Percentiles rank a stretch among this genome's conserved stretches.
Conservation (phyloP, 2,113 vertebrate species). For the Pachypanchax playfairii region DNA sequence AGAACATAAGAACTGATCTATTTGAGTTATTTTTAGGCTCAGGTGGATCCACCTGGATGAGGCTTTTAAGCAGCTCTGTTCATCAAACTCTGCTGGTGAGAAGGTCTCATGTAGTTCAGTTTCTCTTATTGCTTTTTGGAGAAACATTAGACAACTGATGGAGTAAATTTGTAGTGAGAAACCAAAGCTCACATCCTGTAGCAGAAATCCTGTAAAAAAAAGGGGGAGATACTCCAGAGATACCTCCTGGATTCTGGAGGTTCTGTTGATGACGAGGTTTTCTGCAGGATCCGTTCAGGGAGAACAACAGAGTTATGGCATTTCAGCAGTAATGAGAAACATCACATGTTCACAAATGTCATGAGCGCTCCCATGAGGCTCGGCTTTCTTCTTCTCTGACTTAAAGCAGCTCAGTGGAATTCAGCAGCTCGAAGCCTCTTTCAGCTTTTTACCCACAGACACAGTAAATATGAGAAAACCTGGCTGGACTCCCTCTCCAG, state of each 20-base stretch:
- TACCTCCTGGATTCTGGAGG: constrained; percentile 31
- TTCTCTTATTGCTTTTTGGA: neutral
- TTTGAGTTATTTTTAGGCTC: too few relatives aligned
- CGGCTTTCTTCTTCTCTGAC: constrained; percentile 25
- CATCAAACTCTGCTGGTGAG: too few relatives aligned
- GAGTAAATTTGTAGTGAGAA: neutral
- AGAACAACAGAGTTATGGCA: neutral
- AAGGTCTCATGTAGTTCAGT: too few relatives aligned
- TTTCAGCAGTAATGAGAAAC: constrained; percentile 23
- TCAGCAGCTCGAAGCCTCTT: constrained; percentile 15
- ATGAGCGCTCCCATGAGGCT: constrained; percentile 21
- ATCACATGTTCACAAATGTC: constrained; percentile 12
- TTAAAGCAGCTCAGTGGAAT: constrained; percentile 22
- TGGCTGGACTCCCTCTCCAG: neutral
- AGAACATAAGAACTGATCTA: neutral
- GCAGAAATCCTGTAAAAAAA: too few relatives aligned
- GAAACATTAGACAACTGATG: neutral
- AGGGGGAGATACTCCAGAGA: constrained; percentile 29
- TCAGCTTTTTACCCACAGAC: neutral
- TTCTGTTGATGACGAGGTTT: neutral
- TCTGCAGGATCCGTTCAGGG: constrained; percentile 4
- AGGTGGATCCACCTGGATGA: too few relatives aligned
- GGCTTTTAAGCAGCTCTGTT: too few relatives aligned
- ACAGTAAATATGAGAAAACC: neutral
- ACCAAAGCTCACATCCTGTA: too few relatives aligned